Evolutionary conservation across 2,797 vertebrate genomes (phyloP), one percentile per base, ranked within the genome.

Genomic region (Enteromius thamalakanensis): DNA sequence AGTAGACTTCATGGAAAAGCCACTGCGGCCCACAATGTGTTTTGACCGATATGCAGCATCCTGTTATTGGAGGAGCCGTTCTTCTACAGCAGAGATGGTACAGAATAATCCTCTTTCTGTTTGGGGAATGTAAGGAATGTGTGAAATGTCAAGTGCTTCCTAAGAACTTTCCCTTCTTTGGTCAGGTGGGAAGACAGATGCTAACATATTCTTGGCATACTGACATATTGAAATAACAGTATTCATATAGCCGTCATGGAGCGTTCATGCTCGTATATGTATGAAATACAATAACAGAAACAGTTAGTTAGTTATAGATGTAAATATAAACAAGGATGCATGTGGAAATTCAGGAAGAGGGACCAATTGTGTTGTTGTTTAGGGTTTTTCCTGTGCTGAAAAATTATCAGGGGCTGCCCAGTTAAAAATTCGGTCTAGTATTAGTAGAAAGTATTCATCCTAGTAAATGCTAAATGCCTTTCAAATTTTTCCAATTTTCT

Each of bases 91-190:
- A 78, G 83, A 84, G 87, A 85, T 58, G 81, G 84, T 89, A 51
- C 34, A 70, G 58, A 26, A 1, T 87, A 87, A 86, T 91, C 78
- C 87, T 83, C 89, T 82, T 84, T 90, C 88, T 86, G 76, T 84
- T 83, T 85, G 79, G 85, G 89, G 91, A 93, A 93, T 93, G 84
- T 90, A 76, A 89, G 87, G 93, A 94, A 94, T 94, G 93, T 92
- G 87, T 90, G 88, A 90, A 90, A 90, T 91, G 91, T 90, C 87
- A 90, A 86, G 85, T 87, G 90, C 89, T 87, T 87, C 32, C 89
- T 90, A 87, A 86, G 62, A 89, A 83, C 84, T 86, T 93, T 82
- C 79, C 92, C 93, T 93, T 94, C 88, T 93, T 92, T 93, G 92
- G 91, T 88, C 88, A 93, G 91, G 89, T 92, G 87, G 89, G 86